Evolutionary conservation across 1,140 invertebrate genomes (phyloP).

Genomic region (Armadillidium nasatum): DNA sequence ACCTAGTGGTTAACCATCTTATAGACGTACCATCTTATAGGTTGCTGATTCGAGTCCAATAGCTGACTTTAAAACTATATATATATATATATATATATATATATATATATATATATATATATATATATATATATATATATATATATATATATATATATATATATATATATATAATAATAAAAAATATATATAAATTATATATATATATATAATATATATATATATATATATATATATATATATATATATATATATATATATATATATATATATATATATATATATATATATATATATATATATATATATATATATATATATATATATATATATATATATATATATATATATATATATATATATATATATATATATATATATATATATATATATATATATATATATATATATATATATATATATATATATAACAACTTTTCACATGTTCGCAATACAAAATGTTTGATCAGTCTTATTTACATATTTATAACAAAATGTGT

Average conservation of each 20-base stretch:
- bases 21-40: too few relatives aligned
- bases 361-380: slow-evolving; percentile 5
- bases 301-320: slow-evolving; percentile 21
- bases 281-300: slow-evolving; percentile 19
- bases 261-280: slow-evolving; percentile 14
- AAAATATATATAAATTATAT: not conserved
- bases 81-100: too few relatives aligned
- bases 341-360: slow-evolving; percentile 18
- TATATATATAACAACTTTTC: not conserved
- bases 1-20: too few relatives aligned
- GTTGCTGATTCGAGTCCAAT: too few relatives aligned
- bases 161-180: not conserved
- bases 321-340: slow-evolving; percentile 14
- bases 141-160: not conserved
- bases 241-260: not conserved
- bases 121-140: not conserved
- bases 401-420: slow-evolving; percentile 2
- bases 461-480: too few relatives aligned
- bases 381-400: not conserved
- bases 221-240: slow-evolving; percentile 4
- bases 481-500: too few relatives aligned
- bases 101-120: too few relatives aligned
- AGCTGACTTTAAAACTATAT: too few relatives aligned
- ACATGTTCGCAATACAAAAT: too few relatives aligned
- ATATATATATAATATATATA: not conserved